A percentile compares a stretch with the other conserved stretches of the same genome.
Conservation (phyloP, 30 jellyfish, hydroid and myxozoan genomes). For the Pseudorhiza aurosa region DNA sequence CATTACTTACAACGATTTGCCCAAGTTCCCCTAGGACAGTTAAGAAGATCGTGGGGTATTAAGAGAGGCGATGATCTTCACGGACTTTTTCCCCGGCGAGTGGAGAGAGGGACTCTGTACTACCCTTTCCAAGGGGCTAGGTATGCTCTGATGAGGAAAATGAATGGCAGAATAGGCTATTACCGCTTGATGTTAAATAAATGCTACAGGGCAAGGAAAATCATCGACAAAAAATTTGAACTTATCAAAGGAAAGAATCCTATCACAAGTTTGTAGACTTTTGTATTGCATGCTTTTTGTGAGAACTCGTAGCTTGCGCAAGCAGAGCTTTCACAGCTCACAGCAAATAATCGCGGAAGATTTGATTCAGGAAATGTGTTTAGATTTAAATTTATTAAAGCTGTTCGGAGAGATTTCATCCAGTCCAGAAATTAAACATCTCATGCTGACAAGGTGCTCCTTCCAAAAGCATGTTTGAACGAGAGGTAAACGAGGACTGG, state of each 20-base stretch:
- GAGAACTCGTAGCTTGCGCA: no score
- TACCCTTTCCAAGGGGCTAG: constrained; percentile 78
- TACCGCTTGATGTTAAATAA: constrained; percentile 39
- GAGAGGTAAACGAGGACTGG: no score
- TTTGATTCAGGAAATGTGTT: no score
- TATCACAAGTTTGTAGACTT: constrained; percentile 8
- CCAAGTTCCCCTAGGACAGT: constrained; percentile 75
- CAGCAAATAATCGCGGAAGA: no score
- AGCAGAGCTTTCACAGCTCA: no score
- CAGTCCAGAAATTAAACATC: no score
- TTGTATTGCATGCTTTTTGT: not conserved
- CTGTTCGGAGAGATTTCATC: no score
- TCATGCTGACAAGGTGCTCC: no score
- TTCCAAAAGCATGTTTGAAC: no score
- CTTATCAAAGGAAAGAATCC: constrained; percentile 62
- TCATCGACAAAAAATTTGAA: constrained; percentile 44
- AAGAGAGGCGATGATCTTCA: constrained; percentile 41
- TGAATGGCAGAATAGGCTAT: constrained; percentile 39
- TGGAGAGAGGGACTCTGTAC: constrained; percentile 82
- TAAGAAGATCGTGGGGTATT: constrained; percentile 50
- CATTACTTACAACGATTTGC: constrained; percentile 67
- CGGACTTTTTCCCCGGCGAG: constrained; percentile 69
- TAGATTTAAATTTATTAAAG: no score
- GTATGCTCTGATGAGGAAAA: constrained; percentile 66
- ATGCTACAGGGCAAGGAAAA: constrained; percentile 75